phyloP scores from a whole-genome alignment of 2,888 invertebrate species.

The Resseliella maxima region DNA sequence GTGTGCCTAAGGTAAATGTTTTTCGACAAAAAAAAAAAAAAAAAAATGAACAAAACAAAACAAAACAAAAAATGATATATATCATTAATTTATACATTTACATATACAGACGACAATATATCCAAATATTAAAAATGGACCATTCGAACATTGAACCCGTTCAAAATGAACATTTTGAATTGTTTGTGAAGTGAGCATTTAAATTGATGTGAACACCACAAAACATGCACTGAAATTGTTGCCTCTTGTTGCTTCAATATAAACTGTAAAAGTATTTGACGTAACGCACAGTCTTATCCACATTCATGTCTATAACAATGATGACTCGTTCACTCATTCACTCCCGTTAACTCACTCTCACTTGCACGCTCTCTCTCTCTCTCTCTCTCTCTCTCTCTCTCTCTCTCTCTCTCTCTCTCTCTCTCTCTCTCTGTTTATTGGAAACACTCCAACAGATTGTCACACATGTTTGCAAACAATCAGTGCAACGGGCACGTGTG shows the following conservation, averaged over 20 bases:
- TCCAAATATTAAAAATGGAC: conserved; percentile 12
- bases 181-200: background rate
- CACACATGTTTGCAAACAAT: conserved; percentile 16
- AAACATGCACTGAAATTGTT: background rate
- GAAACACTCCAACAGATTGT: conserved; percentile 9
- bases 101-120: background rate
- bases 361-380: background rate
- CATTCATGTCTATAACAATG: background rate
- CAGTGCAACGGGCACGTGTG: background rate
- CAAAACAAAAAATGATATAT: too few species aligned
- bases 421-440: background rate
- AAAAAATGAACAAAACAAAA: background rate
- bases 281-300: background rate
- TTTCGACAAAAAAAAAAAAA: too few species aligned
- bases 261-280: background rate
- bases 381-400: background rate
- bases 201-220: background rate
- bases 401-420: too few species aligned
- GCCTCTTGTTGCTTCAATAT: background rate
- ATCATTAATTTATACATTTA: background rate
- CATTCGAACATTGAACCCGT: background rate
- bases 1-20: too few species aligned
- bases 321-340: background rate
- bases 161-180: background rate
- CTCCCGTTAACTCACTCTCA: too few species aligned